These are phyloP conservation scores for Cinclus mexicanus DNA, from an alignment of 2,113 vertebrate genomes.

Conservation along the genomic window DNA sequence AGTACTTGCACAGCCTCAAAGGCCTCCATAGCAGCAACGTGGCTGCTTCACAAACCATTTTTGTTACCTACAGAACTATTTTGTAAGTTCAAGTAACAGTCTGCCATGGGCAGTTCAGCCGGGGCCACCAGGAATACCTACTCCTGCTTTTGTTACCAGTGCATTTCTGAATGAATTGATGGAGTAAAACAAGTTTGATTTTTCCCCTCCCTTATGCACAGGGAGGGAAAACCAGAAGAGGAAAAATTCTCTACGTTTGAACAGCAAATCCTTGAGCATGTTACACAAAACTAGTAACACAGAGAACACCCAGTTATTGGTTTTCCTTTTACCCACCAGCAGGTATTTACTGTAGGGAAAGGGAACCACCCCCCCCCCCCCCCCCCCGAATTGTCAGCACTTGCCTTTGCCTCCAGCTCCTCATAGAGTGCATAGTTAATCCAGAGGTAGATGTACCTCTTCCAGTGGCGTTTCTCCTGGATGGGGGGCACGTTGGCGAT, in stretches of 20 bases:
- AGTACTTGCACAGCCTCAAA: not conserved
- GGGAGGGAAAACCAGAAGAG: not conserved
- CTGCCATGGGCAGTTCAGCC: not conserved
- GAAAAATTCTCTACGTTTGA: not conserved
- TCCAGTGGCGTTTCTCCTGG: constrained; percentile 97
- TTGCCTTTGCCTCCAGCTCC: constrained; percentile 94
- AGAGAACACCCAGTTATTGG: not conserved
- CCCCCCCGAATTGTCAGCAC: rapidly evolving
- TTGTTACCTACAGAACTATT: not conserved
- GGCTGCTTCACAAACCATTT: not conserved
- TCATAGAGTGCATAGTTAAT: constrained; percentile 96
- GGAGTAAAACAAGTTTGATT: not conserved
- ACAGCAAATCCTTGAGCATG: not conserved
- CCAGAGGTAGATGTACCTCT: constrained; percentile 97
- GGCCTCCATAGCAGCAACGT: rapidly evolving
- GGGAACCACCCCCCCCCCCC: too few species aligned
- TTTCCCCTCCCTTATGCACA: rapidly evolving
- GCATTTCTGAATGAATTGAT: not conserved
- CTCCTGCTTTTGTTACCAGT: not conserved
- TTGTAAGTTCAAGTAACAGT: not conserved
- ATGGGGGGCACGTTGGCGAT: constrained; percentile 93
- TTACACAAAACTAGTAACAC: not conserved
- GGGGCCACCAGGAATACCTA: not conserved
- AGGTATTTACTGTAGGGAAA: not conserved
- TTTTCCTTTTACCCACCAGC: not conserved